Percentiles rank a stretch among this genome's conserved stretches.
Evolutionary conservation across 23 tunicate species (phyloP).

Genomic region (Ascidia mentula): DNA sequence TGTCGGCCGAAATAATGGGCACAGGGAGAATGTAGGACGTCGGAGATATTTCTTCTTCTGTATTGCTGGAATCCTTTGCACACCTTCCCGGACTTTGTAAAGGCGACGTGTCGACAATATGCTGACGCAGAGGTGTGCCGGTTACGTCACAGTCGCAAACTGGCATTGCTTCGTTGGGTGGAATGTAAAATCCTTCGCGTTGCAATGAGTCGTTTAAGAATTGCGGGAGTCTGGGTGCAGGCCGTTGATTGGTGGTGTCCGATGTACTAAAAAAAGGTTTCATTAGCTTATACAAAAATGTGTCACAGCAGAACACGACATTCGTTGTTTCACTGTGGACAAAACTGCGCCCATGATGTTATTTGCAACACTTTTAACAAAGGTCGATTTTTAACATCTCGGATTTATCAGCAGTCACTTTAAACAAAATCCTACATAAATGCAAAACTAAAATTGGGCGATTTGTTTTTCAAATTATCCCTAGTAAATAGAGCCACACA

Average conservation of each 20-base stretch:
- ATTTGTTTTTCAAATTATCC: too few relatives aligned
- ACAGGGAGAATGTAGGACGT: neutral
- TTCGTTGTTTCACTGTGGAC: too few relatives aligned
- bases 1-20: neutral
- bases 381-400: too few relatives aligned
- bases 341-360: too few relatives aligned
- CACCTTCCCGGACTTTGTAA: neutral
- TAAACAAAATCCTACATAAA: too few relatives aligned
- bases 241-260: slow-evolving; percentile 19
- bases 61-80: neutral
- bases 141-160: neutral
- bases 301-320: too few relatives aligned
- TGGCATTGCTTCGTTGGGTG: neutral
- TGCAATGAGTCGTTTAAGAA: slow-evolving; percentile 69
- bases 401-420: too few relatives aligned
- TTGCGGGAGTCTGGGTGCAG: slow-evolving; percentile 74
- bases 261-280: too few relatives aligned
- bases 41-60: neutral
- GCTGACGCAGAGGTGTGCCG: neutral
- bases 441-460: too few relatives aligned
- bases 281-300: too few relatives aligned
- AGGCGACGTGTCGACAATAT: neutral
- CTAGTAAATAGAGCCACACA: too few relatives aligned
- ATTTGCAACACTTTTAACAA: too few relatives aligned
- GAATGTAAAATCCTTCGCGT: slow-evolving; percentile 49